Evolutionary conservation across 2,113 vertebrate genomes (phyloP), one percentile per base, ranked within the genome.

Genomic region (Haemorhous mexicanus): DNA sequence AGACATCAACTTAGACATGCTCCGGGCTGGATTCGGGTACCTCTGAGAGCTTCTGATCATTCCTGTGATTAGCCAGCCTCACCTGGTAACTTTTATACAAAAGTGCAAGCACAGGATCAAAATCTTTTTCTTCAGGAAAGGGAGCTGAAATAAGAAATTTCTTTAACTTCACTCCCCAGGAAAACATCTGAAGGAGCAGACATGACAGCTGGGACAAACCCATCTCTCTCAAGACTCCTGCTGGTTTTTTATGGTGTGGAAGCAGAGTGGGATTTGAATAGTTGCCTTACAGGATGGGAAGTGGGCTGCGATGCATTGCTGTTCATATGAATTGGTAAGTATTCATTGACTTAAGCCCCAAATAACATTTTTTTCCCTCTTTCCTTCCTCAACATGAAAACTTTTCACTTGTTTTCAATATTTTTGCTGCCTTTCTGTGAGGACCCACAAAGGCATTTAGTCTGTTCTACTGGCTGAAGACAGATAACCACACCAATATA

Each of bases 41-140:
- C 78, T 79, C 84, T 87, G 87, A 69, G 91, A 95, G 47, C 69
- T 94, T 87, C 94, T 91, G 85, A 96, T 96, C 80, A 47, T 74
- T 85, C 26, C 75, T 93, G 81, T 27, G 44, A 94, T 96, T 80
- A 95, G 91, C 75, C 49, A 92, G 95, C 62, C 35, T 68, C 68
- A 47, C 33, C 82, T 64, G 63, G 68, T 91, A 93, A 91, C 75
- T 94, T 93, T 74, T 87, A 87, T 63, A 74, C 41, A 94, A 94
- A 94, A 90, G 70, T 74, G 46, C 55, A 95, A 73, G 82, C 62
- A 70, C 28, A 83, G 84, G 91, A 94, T 90, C 53, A 93, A 90
- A 72, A 41, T 26, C 14, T 56, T 77, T 59, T 88, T 76, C 76
- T 64, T 81, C 44, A 64, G 43, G 26, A 89, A 84, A 72, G 63